These are phyloP conservation scores for Gorilla gorilla DNA, from an alignment of 2,113 vertebrate species.

Conservation along the genomic window DNA sequence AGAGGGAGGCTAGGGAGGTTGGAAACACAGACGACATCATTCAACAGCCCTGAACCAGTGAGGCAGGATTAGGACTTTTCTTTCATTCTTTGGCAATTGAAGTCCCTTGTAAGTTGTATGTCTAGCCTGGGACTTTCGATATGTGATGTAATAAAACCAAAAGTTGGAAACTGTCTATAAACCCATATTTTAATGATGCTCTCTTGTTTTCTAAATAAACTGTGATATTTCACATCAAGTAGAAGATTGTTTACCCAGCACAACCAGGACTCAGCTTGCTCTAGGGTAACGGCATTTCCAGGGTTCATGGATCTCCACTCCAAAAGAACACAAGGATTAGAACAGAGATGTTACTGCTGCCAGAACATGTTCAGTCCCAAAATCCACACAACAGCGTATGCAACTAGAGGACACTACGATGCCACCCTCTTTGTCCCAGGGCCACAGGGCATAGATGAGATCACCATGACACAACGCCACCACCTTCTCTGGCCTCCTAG, in stretches of 20 bases:
- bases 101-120: not conserved
- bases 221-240: not conserved
- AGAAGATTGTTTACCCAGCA: not conserved
- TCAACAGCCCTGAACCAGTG: accelerated
- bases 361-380: not conserved
- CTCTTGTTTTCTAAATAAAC: not conserved
- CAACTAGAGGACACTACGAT: not conserved
- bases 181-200: not conserved
- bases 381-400: accelerated
- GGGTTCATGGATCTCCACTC: accelerated
- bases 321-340: not conserved
- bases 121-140: not conserved
- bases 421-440: not conserved
- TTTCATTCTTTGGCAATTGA: not conserved
- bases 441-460: not conserved
- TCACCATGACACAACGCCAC: not conserved
- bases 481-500: not conserved
- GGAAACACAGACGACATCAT: accelerated
- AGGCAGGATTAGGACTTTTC: not conserved
- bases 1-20: too few species aligned
- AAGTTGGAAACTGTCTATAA: not conserved
- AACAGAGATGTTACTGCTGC: accelerated
- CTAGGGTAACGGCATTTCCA: accelerated
- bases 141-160: accelerated
- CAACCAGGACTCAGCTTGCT: not conserved